Evolutionary conservation across 2,113 vertebrate genomes (phyloP).

Genomic region (Gymnocephalus cernua): DNA sequence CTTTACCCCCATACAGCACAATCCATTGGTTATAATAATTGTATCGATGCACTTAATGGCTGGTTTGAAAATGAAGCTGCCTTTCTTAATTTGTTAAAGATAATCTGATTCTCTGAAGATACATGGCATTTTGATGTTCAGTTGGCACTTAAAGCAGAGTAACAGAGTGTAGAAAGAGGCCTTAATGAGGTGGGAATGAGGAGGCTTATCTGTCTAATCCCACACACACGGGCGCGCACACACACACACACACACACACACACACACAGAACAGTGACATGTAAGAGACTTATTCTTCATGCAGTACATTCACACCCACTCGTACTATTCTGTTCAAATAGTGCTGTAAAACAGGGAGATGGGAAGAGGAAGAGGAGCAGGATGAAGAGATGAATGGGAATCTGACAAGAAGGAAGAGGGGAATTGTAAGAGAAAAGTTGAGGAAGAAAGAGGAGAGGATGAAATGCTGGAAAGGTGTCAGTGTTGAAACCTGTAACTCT

Average conservation of each 20-base stretch:
- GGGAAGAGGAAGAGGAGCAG: neutral
- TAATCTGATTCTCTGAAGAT: neutral
- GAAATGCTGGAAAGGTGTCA: neutral
- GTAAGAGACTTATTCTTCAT: slow-evolving; percentile 13
- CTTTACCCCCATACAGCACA: neutral
- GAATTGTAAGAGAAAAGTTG: neutral
- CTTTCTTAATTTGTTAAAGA: neutral
- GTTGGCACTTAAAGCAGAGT: neutral
- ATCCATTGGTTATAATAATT: neutral
- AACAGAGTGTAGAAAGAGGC: slow-evolving; percentile 5
- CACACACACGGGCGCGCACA: too few relatives aligned
- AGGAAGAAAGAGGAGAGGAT: neutral
- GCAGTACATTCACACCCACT: slow-evolving; percentile 47
- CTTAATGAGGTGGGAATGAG: slow-evolving; percentile 21
- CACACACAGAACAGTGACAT: neutral
- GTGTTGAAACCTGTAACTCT: neutral
- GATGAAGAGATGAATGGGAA: neutral
- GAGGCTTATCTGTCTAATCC: slow-evolving; percentile 37
- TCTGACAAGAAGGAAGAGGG: neutral
- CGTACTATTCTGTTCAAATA: slow-evolving; percentile 13
- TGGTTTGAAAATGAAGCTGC: neutral
- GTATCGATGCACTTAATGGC: neutral
- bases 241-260: too few relatives aligned
- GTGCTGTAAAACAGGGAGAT: neutral
- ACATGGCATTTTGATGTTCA: neutral